Percentiles rank a stretch among this genome's conserved stretches.
phyloP scores from a whole-genome alignment of 2,888 invertebrate species.

The Ichneumoninae sp. region DNA sequence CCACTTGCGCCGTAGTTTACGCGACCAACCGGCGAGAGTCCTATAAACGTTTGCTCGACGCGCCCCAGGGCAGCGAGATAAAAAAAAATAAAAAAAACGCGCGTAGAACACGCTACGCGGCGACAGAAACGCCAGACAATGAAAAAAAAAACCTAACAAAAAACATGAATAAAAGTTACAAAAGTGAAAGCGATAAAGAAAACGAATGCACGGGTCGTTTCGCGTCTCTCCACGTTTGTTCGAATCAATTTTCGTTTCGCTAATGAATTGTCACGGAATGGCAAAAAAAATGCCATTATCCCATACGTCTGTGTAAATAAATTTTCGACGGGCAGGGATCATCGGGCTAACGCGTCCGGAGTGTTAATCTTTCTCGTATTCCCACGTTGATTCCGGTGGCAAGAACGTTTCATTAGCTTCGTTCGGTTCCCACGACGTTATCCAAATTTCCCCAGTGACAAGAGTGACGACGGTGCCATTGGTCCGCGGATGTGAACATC shows the following conservation, averaged over 20 bases:
- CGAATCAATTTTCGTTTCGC: slow-evolving; percentile 1
- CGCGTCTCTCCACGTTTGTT: background rate
- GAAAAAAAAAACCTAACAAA: background rate
- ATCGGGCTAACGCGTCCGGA: background rate
- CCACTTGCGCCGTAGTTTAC: slow-evolving; percentile 30
- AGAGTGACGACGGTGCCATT: slow-evolving; percentile 34
- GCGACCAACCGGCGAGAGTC: slow-evolving; percentile 25
- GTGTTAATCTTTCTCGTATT: slow-evolving; percentile 30
- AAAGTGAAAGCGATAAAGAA: slow-evolving; percentile 22
- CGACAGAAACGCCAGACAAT: slow-evolving; percentile 11
- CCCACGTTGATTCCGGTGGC: slow-evolving; percentile 10
- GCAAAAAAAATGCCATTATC: background rate
- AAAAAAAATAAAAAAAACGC: slow-evolving; percentile 10
- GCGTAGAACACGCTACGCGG: slow-evolving; percentile 15
- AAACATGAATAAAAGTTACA: background rate
- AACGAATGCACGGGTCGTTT: slow-evolving; percentile 11
- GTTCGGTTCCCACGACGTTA: slow-evolving; percentile 39
- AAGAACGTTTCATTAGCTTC: slow-evolving; percentile 36
- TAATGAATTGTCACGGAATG: background rate
- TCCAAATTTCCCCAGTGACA: slow-evolving; percentile 55
- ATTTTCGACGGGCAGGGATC: background rate
- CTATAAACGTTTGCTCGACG: slow-evolving; percentile 42
- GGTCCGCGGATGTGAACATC: slow-evolving; percentile 13
- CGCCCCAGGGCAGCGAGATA: slow-evolving; percentile 14
- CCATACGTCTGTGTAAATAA: background rate